Base-by-base conservation (phyloP, 2,113 vertebrate genomes). In the Pituophis catenifer region DNA sequence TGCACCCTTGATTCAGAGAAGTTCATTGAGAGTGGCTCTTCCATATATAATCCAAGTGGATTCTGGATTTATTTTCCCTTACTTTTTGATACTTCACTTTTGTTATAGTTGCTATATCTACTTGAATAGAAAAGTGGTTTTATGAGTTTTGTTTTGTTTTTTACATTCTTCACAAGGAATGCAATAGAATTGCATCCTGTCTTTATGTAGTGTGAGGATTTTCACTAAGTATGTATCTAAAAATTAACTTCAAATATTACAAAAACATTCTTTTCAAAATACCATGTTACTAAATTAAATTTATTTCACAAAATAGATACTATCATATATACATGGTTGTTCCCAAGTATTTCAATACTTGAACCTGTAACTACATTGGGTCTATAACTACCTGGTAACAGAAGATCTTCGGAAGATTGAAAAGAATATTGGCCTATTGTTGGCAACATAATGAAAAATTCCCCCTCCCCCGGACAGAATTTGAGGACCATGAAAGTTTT, bases 391-490 rank as follows among this genome's bases (percentile, higher is more conserved):
- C 8, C 7, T 81, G 6, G 17, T 81, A 81, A 81, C 33, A 81
- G 33, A 81, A 81, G 70, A 81, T 38, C 33, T 81, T 81, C 70
- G 21, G 33, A 81, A 44, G 0, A 81, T 81, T 81, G 17, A 38
- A 81, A 81, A 81, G 70, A 21, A 81, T 81, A 38, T 81, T 17
- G 17, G 75, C 75, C 33, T 21, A 3, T 81, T 8, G 33, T 44
- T 81, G 12, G 29, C 65, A 75, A 33, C n/a, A 33, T 75, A 33
- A 38, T 21, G 17, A 81, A 38, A 17, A 75, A 75, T 75, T 38
- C 0, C 7, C 3, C 57, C 1, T 1, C 2, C 29, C n/a, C 15
- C 1, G 10, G 10, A 33, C 33, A 19, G 70, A 38, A 19, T 19
- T 75, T 75, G 6, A 75, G 55, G 17, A 19, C 55, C 19, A 55